phyloP scores from a whole-genome alignment of 2,888 invertebrate genomes.

The Belgica antarctica region DNA sequence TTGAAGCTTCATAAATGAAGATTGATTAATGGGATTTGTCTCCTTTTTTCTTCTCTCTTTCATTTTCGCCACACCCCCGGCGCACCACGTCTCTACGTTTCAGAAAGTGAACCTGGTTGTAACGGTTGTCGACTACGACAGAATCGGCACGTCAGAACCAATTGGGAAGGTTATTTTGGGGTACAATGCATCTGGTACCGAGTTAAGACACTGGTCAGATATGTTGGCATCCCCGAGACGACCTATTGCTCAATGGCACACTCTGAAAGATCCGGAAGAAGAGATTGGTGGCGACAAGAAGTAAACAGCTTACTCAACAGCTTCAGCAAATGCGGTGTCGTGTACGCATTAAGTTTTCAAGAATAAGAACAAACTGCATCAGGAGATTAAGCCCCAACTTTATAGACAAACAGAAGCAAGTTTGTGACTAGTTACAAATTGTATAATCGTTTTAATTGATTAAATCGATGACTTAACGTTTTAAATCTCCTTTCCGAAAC shows the following conservation, averaged over 20 bases:
- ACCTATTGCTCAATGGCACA: conserved; percentile 99
- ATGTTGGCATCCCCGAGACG: conserved; percentile 99
- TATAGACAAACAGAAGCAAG: too few species aligned
- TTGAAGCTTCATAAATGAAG: conserved; percentile 15
- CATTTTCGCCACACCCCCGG: neutral
- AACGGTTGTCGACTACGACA: conserved; percentile 99
- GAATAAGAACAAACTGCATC: neutral
- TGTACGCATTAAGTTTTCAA: neutral
- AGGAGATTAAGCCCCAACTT: neutral
- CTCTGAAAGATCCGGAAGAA: conserved; percentile 96
- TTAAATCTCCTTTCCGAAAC: neutral
- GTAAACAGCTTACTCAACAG: conserved; percentile 13
- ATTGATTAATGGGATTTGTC: conserved; percentile 30
- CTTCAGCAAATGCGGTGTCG: neutral
- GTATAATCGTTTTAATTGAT: conserved; percentile 10
- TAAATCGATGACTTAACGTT: neutral
- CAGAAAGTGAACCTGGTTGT: conserved; percentile 99
- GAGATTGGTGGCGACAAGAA: conserved; percentile 59
- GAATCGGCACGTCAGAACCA: conserved; percentile 99
- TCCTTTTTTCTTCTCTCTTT: conserved; percentile 15
- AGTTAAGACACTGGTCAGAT: conserved; percentile 99
- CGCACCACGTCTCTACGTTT: neutral
- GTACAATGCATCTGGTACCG: conserved; percentile 96
- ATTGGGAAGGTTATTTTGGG: conserved; percentile 97
- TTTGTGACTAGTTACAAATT: conserved; percentile 3